Base-by-base conservation (phyloP, 2,797 vertebrate species). In the Gouania willdenowi region DNA sequence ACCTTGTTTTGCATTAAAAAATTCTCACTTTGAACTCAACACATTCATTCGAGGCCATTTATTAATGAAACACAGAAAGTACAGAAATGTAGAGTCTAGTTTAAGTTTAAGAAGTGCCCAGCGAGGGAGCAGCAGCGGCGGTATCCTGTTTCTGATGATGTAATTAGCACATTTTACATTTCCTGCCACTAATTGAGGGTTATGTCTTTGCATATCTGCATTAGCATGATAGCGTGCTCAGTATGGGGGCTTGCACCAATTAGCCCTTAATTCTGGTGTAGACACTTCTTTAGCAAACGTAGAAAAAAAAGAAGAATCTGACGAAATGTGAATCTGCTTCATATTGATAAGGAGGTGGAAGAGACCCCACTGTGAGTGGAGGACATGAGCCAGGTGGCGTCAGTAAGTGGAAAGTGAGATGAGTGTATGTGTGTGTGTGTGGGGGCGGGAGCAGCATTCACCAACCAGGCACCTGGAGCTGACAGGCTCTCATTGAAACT, bases 381-480 rank as follows among this genome's bases (percentile, higher is more conserved):
- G 53, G 49, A 56, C 59, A 38, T 51, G 13, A 53, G 45, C 77
- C 80, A 83, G 80, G 75, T 85, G 80, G 71, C 60, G 61, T 62
- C 66, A 62, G 71, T 24, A 53, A 66, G 54, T 23, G 52, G 47
- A 60, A 46, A 48, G 31, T 40, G 50, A 64, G 57, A 70, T 42
- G 45, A 36, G 40, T 43, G 42, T 28, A 17, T 30, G 25, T 21
- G 26, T 34, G 37, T 12, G 21, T 31, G 43, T 17, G 54, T 38
- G 34, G 26, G 11, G 43, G 37, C 28, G 24, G 46, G 57, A 56
- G 56, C 5, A 8, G 59, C 37, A 77, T 78, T 81, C 75, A 79
- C 71, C 40, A 41, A 52, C 71, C 40, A 41, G 52, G 67, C 76
- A 82, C 74, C 81, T 82, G 81, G 71, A 60, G 45, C 62, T 71